These are phyloP conservation scores for Spatulosminthurus flaviceps DNA, from an alignment of 2,888 invertebrate genomes.

Conservation along the genomic window DNA sequence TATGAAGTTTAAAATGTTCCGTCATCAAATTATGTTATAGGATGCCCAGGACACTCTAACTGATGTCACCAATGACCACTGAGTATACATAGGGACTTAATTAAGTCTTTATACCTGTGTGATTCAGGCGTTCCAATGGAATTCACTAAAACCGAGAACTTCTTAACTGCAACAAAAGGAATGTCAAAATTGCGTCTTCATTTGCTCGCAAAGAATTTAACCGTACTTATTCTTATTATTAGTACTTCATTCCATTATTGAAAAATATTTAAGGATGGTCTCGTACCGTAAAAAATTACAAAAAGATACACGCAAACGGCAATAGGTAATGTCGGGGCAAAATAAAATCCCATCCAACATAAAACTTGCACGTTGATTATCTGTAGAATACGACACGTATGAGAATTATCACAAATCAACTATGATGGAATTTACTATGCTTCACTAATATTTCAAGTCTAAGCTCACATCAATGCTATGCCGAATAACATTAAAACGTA, in stretches of 20 bases:
- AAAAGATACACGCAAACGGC: neutral
- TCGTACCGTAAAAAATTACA: conserved; percentile 1
- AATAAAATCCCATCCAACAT: conserved; percentile 29
- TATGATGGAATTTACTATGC: neutral
- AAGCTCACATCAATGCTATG: conserved; percentile 21
- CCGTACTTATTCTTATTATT: too few relatives aligned
- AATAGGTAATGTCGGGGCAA: neutral
- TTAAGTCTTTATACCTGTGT: neutral
- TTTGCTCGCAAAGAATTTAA: too few relatives aligned
- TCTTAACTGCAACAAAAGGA: neutral
- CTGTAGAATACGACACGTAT: neutral
- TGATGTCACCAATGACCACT: too few relatives aligned
- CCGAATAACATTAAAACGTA: conserved; percentile 18
- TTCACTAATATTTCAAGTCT: neutral
- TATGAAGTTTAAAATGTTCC: too few relatives aligned
- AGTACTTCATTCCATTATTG: too few relatives aligned
- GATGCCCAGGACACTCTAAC: too few relatives aligned
- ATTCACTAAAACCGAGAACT: neutral
- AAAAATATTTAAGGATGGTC: too few relatives aligned
- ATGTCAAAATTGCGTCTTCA: too few relatives aligned
- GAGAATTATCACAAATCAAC: neutral
- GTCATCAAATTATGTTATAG: too few relatives aligned
- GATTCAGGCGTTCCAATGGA: neutral
- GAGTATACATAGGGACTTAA: too few relatives aligned
- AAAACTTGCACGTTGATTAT: conserved; percentile 30